Evolutionary conservation across 2,888 invertebrate genomes (phyloP).

Genomic region (Eustalomyia histrio): DNA sequence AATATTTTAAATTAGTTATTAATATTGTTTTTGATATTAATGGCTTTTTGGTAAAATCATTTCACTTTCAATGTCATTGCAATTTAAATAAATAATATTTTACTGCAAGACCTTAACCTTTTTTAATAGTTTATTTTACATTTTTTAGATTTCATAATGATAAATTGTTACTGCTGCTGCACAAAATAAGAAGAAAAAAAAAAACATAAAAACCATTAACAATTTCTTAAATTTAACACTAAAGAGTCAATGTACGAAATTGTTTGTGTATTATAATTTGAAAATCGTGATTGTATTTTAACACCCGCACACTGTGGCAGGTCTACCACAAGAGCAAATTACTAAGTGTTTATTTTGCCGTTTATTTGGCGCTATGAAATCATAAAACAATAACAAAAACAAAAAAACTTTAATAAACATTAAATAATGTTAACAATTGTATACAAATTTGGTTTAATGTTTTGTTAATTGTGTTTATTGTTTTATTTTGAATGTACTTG

Average conservation of each 20-base stretch:
- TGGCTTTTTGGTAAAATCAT: background rate
- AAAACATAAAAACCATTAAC: conserved; percentile 5
- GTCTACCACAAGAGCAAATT: conserved; percentile 11
- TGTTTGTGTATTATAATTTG: conserved; percentile 65
- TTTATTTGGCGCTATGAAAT: conserved; percentile 24
- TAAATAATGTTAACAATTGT: conserved; percentile 48
- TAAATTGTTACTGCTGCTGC: conserved; percentile 37
- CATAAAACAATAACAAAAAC: conserved; percentile 16
- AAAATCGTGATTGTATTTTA: conserved; percentile 65
- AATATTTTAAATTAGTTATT: too few species aligned
- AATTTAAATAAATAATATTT: conserved; percentile 45
- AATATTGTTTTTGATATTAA: too few species aligned
- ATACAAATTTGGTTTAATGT: conserved; percentile 42
- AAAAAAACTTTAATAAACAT: conserved; percentile 41
- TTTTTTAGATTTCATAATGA: conserved; percentile 46
- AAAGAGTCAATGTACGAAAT: conserved; percentile 56
- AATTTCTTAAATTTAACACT: conserved; percentile 19
- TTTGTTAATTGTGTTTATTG: conserved; percentile 52
- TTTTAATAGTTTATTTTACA: conserved; percentile 27
- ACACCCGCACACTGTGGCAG: conserved; percentile 62
- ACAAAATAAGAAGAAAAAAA: conserved; percentile 7
- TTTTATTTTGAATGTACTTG: conserved; percentile 21
- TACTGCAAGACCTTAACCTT: conserved; percentile 51
- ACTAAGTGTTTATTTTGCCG: conserved; percentile 29
- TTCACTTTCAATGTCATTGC: conserved; percentile 62